These are phyloP conservation scores for Caenorhabditis zanzibari DNA, from an alignment of 2,888 invertebrate genomes.

Conservation along the genomic window DNA sequence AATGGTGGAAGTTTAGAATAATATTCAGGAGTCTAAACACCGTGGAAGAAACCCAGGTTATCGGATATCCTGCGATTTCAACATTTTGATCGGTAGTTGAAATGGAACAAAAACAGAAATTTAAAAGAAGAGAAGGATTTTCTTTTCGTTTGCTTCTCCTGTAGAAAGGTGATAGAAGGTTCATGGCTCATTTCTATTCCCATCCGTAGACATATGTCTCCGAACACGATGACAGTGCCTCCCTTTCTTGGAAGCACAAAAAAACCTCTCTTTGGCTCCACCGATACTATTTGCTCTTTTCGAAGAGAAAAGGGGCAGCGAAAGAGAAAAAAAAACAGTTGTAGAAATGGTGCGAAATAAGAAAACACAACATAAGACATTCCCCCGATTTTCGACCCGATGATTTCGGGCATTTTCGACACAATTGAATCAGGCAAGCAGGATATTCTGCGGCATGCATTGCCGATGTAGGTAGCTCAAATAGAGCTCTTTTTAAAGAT, in stretches of 20 bases:
- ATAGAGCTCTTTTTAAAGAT: conserved; percentile 10
- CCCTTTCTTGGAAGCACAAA: conserved; percentile 20
- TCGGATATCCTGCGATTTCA: too few species aligned
- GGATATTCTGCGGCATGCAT: conserved; percentile 15
- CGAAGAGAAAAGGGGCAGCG: conserved; percentile 14
- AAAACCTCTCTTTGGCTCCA: conserved; percentile 29
- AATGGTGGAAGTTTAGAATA: too few species aligned
- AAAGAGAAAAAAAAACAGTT: conserved; percentile 13
- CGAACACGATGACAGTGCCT: conserved; percentile 44
- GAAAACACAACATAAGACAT: conserved; percentile 3
- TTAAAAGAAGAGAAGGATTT: not conserved
- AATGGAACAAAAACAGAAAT: conserved; percentile 1
- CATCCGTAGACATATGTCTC: conserved; percentile 25
- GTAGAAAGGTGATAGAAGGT: conserved; percentile 1
- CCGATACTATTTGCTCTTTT: conserved; percentile 31
- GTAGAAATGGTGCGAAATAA: conserved; percentile 33
- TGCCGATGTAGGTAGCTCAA: conserved; percentile 6
- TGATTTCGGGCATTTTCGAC: conserved; percentile 42
- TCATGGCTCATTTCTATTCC: not conserved
- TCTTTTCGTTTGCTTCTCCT: not conserved
- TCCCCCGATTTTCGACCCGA: conserved; percentile 26
- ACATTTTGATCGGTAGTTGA: too few species aligned
- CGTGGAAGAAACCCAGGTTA: too few species aligned
- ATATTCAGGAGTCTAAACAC: too few species aligned
- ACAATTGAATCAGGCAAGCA: conserved; percentile 20